Evolutionary conservation across 2,797 vertebrate species (phyloP).

Genomic region (Eutrigla gurnardus): DNA sequence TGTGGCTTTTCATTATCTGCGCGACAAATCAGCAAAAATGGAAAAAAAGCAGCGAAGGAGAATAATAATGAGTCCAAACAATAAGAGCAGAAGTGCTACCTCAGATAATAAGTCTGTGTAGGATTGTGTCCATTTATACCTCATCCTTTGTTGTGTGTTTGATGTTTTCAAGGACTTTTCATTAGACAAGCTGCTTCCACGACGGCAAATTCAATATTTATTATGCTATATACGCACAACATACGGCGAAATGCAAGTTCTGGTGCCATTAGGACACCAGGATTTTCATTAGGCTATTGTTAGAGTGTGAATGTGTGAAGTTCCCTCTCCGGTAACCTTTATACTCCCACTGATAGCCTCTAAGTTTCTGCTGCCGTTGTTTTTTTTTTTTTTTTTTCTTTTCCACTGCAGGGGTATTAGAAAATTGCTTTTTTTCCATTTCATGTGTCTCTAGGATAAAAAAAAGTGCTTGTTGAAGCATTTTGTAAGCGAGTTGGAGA

Average conservation of each 20-base stretch:
- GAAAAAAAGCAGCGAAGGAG: constrained; percentile 23
- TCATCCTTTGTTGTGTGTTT: constrained; percentile 23
- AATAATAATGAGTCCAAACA: constrained; percentile 27
- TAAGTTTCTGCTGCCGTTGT: constrained; percentile 41
- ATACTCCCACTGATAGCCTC: constrained; percentile 47
- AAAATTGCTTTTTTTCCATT: constrained; percentile 70
- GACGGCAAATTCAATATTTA: constrained; percentile 20
- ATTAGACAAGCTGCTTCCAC: constrained; percentile 25
- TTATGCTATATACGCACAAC: constrained; percentile 22
- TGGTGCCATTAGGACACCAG: constrained; percentile 29
- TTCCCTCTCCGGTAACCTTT: constrained; percentile 52
- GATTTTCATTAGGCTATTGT: constrained; percentile 55
- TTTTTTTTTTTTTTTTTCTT: constrained; percentile 7
- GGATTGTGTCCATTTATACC: constrained; percentile 30
- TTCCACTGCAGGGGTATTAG: constrained; percentile 46
- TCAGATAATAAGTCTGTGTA: constrained; percentile 35
- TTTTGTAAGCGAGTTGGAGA: constrained; percentile 60
- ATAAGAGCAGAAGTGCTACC: constrained; percentile 16
- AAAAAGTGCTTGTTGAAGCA: constrained; percentile 67
- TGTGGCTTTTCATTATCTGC: constrained; percentile 46
- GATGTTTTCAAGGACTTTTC: constrained; percentile 43
- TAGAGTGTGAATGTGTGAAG: constrained; percentile 48
- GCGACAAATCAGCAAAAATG: constrained; percentile 48
- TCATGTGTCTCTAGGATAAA: constrained; percentile 43
- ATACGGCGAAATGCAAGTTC: constrained; percentile 7